A percentile compares a stretch with the other conserved stretches of the same genome.
These are phyloP conservation scores for Podiceps cristatus DNA, from an alignment of 2,113 vertebrate species.

Conservation along the genomic window DNA sequence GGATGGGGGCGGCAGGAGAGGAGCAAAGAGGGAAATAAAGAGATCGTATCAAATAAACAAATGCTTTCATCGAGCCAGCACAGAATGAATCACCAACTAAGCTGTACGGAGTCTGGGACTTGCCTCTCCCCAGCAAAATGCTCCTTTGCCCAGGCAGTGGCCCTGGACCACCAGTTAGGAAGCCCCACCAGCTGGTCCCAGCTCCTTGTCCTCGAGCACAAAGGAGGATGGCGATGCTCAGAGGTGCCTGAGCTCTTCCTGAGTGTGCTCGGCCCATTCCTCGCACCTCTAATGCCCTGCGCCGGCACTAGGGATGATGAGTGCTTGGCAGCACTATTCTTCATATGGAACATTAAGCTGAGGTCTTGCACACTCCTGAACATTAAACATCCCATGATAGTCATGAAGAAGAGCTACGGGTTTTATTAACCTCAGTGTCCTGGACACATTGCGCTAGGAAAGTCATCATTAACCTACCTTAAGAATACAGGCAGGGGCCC, in stretches of 20 bases:
- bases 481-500: slow-evolving; percentile 69
- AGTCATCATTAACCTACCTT: slow-evolving; percentile 82
- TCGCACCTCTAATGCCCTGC: slow-evolving; percentile 56
- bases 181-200: background rate
- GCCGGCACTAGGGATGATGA: slow-evolving; percentile 70
- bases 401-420: slow-evolving; percentile 84
- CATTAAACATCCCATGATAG: slow-evolving; percentile 83
- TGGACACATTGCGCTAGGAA: slow-evolving; percentile 63
- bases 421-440: slow-evolving; percentile 86
- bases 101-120: background rate
- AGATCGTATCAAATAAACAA: slow-evolving; percentile 48
- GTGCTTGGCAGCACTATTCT: slow-evolving; percentile 75
- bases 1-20: background rate
- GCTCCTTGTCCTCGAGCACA: background rate
- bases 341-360: slow-evolving; percentile 82
- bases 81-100: slow-evolving; percentile 26
- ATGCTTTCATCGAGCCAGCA: background rate
- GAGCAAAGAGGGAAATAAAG: slow-evolving; percentile 50
- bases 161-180: background rate
- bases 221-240: background rate
- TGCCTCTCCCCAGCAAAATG: background rate
- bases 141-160: background rate
- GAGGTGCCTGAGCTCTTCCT: slow-evolving; percentile 31
- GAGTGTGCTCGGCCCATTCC: slow-evolving; percentile 2
- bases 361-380: slow-evolving; percentile 79